phyloP scores from a whole-genome alignment of 2,113 vertebrate genomes.

The Eulemur rufifrons region DNA sequence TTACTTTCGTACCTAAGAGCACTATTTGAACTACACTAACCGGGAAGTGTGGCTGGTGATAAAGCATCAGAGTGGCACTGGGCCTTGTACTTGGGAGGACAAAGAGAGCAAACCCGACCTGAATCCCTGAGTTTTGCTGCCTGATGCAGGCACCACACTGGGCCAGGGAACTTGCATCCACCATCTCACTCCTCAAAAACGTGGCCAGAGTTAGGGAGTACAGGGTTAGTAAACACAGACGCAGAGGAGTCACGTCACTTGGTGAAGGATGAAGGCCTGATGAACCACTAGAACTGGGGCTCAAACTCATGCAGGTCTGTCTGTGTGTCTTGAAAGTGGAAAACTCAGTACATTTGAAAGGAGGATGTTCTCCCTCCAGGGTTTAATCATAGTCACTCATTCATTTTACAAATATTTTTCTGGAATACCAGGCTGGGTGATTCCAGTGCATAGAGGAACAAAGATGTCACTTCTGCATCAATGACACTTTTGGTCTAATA shows the following conservation, averaged over 20 bases:
- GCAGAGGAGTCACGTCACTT: neutral
- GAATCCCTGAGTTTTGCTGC: no score
- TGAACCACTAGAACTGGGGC: neutral
- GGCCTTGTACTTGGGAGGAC: no score
- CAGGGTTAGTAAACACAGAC: no score
- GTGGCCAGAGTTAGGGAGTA: accelerated
- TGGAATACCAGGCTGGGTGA: neutral
- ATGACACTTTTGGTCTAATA: neutral
- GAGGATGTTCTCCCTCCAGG: neutral
- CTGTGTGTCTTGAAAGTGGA: neutral
- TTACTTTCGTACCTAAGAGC: neutral
- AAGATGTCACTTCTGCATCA: neutral
- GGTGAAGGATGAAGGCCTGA: neutral
- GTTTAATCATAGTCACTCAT: neutral
- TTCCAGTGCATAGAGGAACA: neutral
- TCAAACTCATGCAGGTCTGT: neutral
- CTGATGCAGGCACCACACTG: no score
- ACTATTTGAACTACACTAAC: neutral
- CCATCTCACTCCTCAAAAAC: neutral
- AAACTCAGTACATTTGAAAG: neutral
- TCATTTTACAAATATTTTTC: neutral
- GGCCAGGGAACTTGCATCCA: neutral
- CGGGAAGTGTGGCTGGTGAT: no score
- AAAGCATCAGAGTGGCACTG: accelerated
- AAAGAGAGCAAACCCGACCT: neutral